A percentile compares a stretch with the other conserved stretches of the same genome.
These are phyloP conservation scores for Seira ritae DNA, from an alignment of 2,888 invertebrate genomes.

Conservation along the genomic window DNA sequence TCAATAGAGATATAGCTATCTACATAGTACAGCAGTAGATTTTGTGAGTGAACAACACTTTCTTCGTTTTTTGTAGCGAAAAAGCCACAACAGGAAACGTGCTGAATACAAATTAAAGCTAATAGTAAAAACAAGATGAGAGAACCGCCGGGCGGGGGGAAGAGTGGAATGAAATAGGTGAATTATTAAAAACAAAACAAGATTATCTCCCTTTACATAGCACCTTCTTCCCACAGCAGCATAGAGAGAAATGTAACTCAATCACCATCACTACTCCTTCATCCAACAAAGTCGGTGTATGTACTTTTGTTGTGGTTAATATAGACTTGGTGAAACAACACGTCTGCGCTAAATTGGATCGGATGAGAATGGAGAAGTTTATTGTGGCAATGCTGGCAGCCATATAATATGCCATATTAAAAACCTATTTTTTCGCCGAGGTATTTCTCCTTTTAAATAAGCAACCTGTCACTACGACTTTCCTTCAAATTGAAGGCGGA, in stretches of 20 bases:
- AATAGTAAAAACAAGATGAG: conserved; percentile 1
- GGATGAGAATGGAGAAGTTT: conserved; percentile 1
- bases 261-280: not conserved
- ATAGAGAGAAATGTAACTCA: not conserved
- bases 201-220: conserved; percentile 28
- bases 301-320: not conserved
- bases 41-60: not conserved
- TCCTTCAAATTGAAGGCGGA: not conserved
- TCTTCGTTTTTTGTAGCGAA: not conserved
- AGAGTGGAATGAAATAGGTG: conserved; percentile 4
- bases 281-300: no score
- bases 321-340: not conserved
- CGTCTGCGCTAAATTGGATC: not conserved
- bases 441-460: not conserved
- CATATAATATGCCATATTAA: not conserved
- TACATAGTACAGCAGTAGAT: no score
- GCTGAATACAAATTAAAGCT: conserved; percentile 49
- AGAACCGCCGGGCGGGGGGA: not conserved
- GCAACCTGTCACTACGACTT: not conserved
- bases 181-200: conserved; percentile 49
- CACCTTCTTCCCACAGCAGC: not conserved
- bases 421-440: no score
- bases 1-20: conserved; percentile 44
- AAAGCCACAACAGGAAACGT: conserved; percentile 15
- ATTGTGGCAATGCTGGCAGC: not conserved